These are phyloP conservation scores for Colossoma macropomum DNA, from an alignment of 2,113 vertebrate genomes.

Conservation along the genomic window DNA sequence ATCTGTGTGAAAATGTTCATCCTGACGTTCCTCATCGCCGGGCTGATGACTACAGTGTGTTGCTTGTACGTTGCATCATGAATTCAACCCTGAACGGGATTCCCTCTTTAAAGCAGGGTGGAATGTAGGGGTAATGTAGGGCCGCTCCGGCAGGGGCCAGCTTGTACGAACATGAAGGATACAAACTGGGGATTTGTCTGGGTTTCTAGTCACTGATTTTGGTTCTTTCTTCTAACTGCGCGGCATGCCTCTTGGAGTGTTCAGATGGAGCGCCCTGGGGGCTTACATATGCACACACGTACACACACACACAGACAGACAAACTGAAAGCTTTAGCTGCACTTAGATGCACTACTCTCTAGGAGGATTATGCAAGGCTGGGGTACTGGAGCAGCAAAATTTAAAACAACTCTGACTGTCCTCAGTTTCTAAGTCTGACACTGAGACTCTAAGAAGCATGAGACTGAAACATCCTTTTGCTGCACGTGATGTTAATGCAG, in stretches of 20 bases:
- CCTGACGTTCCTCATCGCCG: neutral
- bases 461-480: neutral
- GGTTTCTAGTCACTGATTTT: conserved; percentile 32
- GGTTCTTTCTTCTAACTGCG: neutral
- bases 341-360: conserved; percentile 19
- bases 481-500: neutral
- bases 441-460: neutral
- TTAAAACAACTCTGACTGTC: conserved; percentile 27
- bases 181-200: conserved; percentile 31
- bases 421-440: conserved; percentile 14
- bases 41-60: conserved; percentile 32
- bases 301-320: conserved; percentile 45
- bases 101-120: conserved; percentile 2
- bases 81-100: conserved; percentile 23
- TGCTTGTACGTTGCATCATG: conserved; percentile 46
- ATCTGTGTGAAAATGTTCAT: neutral
- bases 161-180: conserved; percentile 33
- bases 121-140: conserved; percentile 10
- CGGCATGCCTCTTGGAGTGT: neutral
- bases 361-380: conserved; percentile 30
- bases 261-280: neutral
- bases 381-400: conserved; percentile 17
- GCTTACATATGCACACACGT: neutral
- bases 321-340: conserved; percentile 28
- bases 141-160: conserved; percentile 25